Conservation (phyloP, 2,797 vertebrate genomes). For the Valencia hispanica region DNA sequence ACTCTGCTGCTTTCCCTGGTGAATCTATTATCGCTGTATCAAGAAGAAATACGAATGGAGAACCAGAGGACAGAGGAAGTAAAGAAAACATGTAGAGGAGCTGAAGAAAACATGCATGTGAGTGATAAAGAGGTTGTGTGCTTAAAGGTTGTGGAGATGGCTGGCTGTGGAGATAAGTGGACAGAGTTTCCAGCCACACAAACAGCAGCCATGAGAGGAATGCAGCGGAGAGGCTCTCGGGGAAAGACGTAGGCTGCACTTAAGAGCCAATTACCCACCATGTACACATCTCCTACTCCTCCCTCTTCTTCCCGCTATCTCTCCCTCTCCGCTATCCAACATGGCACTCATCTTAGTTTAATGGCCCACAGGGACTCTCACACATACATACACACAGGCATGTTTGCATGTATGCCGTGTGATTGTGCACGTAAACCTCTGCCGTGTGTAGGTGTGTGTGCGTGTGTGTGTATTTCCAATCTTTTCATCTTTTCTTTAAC, state of each 20-base stretch:
- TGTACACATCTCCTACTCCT: slow-evolving; percentile 70
- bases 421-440: slow-evolving; percentile 13
- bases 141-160: slow-evolving; percentile 70
- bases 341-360: slow-evolving; percentile 77
- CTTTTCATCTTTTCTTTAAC: slow-evolving; percentile 62
- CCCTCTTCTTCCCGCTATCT: slow-evolving; percentile 53
- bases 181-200: slow-evolving; percentile 67
- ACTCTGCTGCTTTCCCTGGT: not conserved
- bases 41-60: slow-evolving; percentile 7
- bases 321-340: slow-evolving; percentile 63
- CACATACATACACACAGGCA: slow-evolving; percentile 28
- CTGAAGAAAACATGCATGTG: slow-evolving; percentile 50
- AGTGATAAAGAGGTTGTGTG: slow-evolving; percentile 61
- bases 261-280: slow-evolving; percentile 80
- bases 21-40: slow-evolving; percentile 14
- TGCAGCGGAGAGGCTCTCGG: slow-evolving; percentile 66
- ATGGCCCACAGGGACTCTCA: slow-evolving; percentile 65
- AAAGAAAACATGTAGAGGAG: slow-evolving; percentile 6
- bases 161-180: slow-evolving; percentile 72
- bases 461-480: slow-evolving; percentile 37
- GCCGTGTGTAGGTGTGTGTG: slow-evolving; percentile 47
- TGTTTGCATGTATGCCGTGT: slow-evolving; percentile 40
- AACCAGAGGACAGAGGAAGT: slow-evolving; percentile 17
- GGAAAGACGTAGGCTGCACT: slow-evolving; percentile 77
- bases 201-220: slow-evolving; percentile 72